Base-by-base conservation (phyloP, 2,113 vertebrate genomes). In the Recurvirostra avosetta region DNA sequence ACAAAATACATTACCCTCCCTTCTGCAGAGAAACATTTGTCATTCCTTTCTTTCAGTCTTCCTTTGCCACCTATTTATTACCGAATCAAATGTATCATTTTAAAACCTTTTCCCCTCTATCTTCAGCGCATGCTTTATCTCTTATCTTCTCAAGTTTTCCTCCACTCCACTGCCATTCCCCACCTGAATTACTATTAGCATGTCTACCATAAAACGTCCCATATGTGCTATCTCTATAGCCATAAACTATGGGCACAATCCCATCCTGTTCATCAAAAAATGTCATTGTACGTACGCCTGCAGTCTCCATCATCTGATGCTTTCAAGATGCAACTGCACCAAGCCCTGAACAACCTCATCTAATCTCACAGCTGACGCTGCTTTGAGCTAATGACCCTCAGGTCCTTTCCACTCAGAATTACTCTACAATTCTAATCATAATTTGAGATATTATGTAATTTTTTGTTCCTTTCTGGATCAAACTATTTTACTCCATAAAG, bases 231-330 rank as follows among this genome's bases (percentile, higher is more conserved):
- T 18, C 20, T 38, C 73, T 34, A 5, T 9, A 87, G 63, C 30
- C 26, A 30, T 15, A 23, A 86, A 65, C 38, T 68, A 29, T 10
- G 36, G 38, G 38, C 50, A 87, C 22, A 77, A 20, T 27, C 26
- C 36, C 15, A 34, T 8, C 27, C n/a, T 21, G 41, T 41, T 47
- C 67, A 34, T 47, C 67, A 34, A 47, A 53, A 49, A 8, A 36
- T 9, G 20, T 41, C 49, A 86, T 8, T 2, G 1, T 20, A 81
- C 2, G 7, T 15, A 1, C 5, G 21, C 45, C 7, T 49, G 16
- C 16, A 45, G n/a, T 12, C 27, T 78, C 67, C 72, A 74, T 15
- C 17, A 59, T 62, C 41, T 1, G 4, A 8, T 0, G 1, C 15
- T 71, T 71, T 91, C 40, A 81, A 79, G 74, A 40, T 9, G 45